Base-by-base conservation (phyloP, 2,113 vertebrate genomes). In the Empidonax alnorum region DNA sequence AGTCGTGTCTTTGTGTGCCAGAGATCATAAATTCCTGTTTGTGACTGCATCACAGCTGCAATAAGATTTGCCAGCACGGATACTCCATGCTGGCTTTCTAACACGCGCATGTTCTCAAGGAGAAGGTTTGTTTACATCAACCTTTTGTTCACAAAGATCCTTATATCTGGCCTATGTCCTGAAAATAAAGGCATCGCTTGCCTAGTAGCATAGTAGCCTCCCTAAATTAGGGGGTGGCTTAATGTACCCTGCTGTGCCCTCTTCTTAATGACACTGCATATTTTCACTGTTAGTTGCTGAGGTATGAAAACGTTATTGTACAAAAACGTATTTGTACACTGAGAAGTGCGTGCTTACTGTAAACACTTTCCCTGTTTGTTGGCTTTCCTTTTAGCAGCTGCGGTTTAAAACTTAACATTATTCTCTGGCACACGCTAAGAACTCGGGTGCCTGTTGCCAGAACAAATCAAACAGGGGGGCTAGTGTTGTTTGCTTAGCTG, bases 401-500 rank as follows among this genome's bases (percentile, higher is more conserved):
- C 0, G 4, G 88, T 95, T 95, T 90, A 84, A 92, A 94, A 72
- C 65, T 89, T 92, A 93, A 68, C 94, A 89, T 93, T 95, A 78
- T 89, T 83, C 53, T 94, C 61, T 94, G 83, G 77, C 88, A 79
- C 56, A 58, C 65, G 94, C 87, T 94, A 94, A 96, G 85, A 94
- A 93, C 87, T 81, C 69, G 72, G 37, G 66, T 83, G 88, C 27
- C 76, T 93, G 69, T 72, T 94, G 92, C 92, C 73, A 95, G 94
- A 97, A 95, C 65, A 93, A 96, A 87, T 95, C 66, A 82, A 92
- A 65, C 65, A 67, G 52, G 56, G 81, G 72, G 86, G 65, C 77
- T 85, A 71, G 58, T 93, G 77, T 37, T 94, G 73, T 90, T 95
- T 93, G 84, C 91, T 96, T 95, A 94, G 65, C 84, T 84, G 86